Conservation (phyloP, 2,888 invertebrate species). For the Microctonus brassicae region DNA sequence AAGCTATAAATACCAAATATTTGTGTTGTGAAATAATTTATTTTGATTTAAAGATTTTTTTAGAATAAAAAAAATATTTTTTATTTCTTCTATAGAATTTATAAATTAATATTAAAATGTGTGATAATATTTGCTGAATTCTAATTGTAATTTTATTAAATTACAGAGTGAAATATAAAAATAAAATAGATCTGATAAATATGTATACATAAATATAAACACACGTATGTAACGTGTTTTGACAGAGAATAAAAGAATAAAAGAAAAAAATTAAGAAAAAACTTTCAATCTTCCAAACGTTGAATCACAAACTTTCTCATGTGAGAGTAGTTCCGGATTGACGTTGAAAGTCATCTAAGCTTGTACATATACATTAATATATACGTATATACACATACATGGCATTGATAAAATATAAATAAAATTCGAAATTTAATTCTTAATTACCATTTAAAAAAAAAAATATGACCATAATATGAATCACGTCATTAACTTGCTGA, state of each 20-base stretch:
- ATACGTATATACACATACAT: not conserved
- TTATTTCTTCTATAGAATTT: no score
- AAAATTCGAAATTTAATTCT: no score
- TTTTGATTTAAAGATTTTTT: no score
- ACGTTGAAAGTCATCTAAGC: conserved; percentile 25
- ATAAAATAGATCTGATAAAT: not conserved
- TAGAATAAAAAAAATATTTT: no score
- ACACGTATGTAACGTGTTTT: no score
- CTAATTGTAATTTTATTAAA: conserved; percentile 7
- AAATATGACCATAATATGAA: no score
- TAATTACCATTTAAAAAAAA: no score
- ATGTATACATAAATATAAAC: not conserved
- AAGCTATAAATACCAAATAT: not conserved
- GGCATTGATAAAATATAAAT: no score
- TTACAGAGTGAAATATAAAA: not conserved
- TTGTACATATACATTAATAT: not conserved
- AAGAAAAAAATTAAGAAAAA: conserved; percentile 36
- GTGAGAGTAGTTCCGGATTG: conserved; percentile 16
- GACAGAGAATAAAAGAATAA: not conserved
- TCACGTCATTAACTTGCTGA: no score
- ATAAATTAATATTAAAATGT: no score
- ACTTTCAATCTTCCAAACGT: conserved; percentile 50
- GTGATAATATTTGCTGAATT: no score
- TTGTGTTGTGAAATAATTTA: no score
- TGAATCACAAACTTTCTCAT: conserved; percentile 54